A percentile compares a stretch with the other conserved stretches of the same genome.
Conservation (phyloP, 2,888 invertebrate species). For the Cephus pulcher region DNA sequence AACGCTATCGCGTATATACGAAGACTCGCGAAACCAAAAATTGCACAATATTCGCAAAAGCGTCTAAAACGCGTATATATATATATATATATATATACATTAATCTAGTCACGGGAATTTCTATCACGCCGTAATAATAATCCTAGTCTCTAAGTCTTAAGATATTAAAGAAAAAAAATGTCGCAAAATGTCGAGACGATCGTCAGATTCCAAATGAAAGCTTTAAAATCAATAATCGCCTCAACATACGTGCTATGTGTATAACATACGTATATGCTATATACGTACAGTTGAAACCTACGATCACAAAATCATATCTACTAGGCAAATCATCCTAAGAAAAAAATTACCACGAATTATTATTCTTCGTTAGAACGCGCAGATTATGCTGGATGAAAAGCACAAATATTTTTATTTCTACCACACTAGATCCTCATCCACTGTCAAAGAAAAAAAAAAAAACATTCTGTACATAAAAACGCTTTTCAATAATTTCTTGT, state of each 20-base stretch:
- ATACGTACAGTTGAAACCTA: neutral
- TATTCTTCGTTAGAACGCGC: neutral
- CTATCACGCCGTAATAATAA: neutral
- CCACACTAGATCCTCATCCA: neutral
- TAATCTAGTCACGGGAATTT: slow-evolving; percentile 5
- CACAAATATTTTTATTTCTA: neutral
- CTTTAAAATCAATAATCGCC: neutral
- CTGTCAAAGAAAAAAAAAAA: neutral
- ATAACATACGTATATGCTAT: neutral
- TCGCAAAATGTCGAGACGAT: neutral
- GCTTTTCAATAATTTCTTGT: no score
- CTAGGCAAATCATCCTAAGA: neutral
- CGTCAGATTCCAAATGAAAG: neutral
- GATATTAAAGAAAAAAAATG: neutral
- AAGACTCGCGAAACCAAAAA: neutral
- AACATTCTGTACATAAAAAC: neutral
- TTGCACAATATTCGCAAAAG: neutral
- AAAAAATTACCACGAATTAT: neutral
- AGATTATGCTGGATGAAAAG: neutral
- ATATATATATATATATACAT: neutral
- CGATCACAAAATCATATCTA: neutral
- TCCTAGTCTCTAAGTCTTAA: neutral
- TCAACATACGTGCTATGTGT: neutral
- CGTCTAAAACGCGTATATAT: neutral
- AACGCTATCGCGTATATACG: slow-evolving; percentile 48